Percentiles rank a stretch among this genome's conserved stretches.
Conservation (phyloP, 2,113 vertebrate species). For the Malurus melanocephalus region DNA sequence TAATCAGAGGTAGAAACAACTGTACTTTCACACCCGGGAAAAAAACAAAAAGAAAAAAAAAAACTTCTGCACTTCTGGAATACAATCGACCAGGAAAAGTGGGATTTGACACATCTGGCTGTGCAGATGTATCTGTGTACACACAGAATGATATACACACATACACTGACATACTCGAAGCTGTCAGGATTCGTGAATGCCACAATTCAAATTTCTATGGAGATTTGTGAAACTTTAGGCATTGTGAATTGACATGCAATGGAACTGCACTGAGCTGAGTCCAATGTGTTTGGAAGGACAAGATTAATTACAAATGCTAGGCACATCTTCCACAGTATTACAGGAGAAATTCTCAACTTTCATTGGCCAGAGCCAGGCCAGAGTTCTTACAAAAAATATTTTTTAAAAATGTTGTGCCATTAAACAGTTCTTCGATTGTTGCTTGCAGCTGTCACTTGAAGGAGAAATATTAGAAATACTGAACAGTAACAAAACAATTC, state of each 20-base stretch:
- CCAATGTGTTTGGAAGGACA: neutral
- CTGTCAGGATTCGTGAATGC: neutral
- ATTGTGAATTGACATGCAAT: neutral
- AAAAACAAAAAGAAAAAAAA: neutral
- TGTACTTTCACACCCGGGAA: neutral
- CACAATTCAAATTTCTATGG: neutral
- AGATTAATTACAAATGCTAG: neutral
- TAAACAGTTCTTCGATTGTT: neutral
- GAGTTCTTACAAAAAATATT: neutral
- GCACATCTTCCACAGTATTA: neutral
- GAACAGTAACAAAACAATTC: neutral
- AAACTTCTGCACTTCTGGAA: neutral
- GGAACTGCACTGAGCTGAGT: neutral
- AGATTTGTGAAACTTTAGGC: neutral
- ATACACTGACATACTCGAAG: neutral
- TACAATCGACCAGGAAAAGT: neutral
- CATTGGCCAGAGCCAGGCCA: neutral
- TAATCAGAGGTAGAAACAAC: neutral
- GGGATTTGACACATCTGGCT: neutral
- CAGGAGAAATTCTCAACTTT: neutral
- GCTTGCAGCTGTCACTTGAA: neutral
- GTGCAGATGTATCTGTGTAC: neutral
- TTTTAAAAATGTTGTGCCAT: neutral
- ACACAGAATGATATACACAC: neutral
- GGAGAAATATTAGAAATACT: neutral